These are phyloP conservation scores for Callosobruchus maculatus DNA, from an alignment of 2,888 invertebrate species.

Conservation along the genomic window DNA sequence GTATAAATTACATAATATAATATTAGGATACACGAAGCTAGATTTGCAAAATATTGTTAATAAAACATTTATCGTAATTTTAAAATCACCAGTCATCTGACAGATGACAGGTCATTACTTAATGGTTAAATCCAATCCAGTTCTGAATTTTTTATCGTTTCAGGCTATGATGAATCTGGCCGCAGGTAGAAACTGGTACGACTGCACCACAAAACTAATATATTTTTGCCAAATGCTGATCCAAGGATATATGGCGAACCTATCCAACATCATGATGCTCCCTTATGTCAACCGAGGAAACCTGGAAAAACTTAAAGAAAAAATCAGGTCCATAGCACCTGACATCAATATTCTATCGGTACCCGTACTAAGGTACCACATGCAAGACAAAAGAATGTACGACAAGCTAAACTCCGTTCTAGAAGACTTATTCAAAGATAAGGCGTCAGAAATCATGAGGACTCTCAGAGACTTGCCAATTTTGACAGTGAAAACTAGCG, in stretches of 20 bases:
- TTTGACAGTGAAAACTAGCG: slow-evolving; percentile 32
- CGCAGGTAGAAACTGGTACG: slow-evolving; percentile 87
- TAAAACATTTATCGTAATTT: no score
- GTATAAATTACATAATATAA: no score
- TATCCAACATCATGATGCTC: slow-evolving; percentile 70
- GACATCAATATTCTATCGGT: slow-evolving; percentile 10
- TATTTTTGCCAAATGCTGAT: slow-evolving; percentile 84
- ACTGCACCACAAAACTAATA: slow-evolving; percentile 73
- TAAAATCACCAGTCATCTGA: no score
- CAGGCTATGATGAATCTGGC: slow-evolving; percentile 95
- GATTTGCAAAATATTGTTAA: no score
- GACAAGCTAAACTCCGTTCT: slow-evolving; percentile 27
- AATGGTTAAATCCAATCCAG: background rate
- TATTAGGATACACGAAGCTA: no score
- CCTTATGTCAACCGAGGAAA: slow-evolving; percentile 71
- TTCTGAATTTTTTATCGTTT: slow-evolving; percentile 21
- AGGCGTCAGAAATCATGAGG: slow-evolving; percentile 33
- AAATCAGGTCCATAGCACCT: slow-evolving; percentile 36
- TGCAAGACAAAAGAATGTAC: slow-evolving; percentile 15
- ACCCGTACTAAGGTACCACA: slow-evolving; percentile 13
- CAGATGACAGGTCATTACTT: no score
- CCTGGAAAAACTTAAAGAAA: slow-evolving; percentile 57
- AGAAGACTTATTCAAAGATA: slow-evolving; percentile 22
- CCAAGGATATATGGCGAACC: slow-evolving; percentile 85
- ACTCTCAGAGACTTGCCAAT: slow-evolving; percentile 39